Percentiles rank a stretch among this genome's conserved stretches.
Evolutionary conservation across 2,888 invertebrate species (phyloP).

Genomic region (Nomada ruficornis): DNA sequence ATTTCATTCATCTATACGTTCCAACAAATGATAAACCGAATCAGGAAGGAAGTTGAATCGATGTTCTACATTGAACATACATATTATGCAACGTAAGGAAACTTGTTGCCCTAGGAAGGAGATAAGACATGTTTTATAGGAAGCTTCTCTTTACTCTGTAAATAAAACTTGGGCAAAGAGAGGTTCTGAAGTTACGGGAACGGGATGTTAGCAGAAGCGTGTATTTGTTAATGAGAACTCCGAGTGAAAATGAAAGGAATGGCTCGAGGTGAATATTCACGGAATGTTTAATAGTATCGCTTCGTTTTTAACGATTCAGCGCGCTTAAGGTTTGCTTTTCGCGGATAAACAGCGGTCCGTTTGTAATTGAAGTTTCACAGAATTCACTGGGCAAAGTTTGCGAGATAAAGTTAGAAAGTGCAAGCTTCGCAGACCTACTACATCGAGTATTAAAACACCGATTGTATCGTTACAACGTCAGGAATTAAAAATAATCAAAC

Average conservation of each 20-base stretch:
- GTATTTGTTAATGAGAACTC: background rate
- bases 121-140: conserved; percentile 8
- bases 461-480: too few species aligned
- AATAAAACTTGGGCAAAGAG: background rate
- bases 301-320: background rate
- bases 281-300: background rate
- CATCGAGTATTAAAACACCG: too few species aligned
- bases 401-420: background rate
- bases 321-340: background rate
- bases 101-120: background rate
- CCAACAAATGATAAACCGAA: background rate
- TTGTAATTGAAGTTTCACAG: background rate
- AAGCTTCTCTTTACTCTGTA: background rate
- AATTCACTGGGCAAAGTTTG: background rate
- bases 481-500: too few species aligned
- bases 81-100: background rate
- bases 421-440: background rate
- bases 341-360: background rate
- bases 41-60: background rate
- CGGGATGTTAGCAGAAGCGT: background rate
- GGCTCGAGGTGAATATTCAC: background rate
- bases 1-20: too few species aligned
- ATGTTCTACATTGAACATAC: background rate
- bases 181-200: background rate
- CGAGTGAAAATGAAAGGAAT: background rate